phyloP scores from a whole-genome alignment of 2,113 vertebrate genomes.

The Toxotes jaculatrix region DNA sequence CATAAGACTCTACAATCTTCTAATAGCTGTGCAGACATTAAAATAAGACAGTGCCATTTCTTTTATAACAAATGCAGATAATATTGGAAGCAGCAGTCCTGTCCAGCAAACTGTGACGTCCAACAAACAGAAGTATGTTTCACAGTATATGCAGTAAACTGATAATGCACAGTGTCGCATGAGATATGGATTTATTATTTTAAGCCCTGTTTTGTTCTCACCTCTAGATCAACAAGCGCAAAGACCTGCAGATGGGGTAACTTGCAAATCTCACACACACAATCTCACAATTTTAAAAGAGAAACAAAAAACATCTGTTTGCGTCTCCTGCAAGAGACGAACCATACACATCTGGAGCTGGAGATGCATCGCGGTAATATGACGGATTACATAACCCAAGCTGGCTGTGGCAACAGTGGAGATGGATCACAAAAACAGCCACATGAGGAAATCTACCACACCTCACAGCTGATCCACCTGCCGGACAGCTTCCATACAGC shows the following conservation, averaged over 20 bases:
- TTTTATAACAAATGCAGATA: slow-evolving; percentile 1
- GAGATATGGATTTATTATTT: background rate
- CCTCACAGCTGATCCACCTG: background rate
- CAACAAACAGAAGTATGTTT: background rate
- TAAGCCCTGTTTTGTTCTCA: slow-evolving; percentile 18
- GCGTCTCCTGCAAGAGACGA: background rate
- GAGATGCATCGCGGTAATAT: slow-evolving; percentile 12
- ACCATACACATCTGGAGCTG: background rate
- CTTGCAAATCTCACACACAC: background rate
- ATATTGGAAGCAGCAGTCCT: rapidly evolving
- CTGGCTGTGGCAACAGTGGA: background rate
- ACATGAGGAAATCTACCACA: background rate
- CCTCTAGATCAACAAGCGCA: slow-evolving; percentile 2
- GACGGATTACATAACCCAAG: background rate
- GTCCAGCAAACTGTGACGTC: background rate
- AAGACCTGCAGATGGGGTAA: slow-evolving; percentile 38
- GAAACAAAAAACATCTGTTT: background rate
- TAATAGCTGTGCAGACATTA: no score
- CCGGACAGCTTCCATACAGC: slow-evolving; percentile 12
- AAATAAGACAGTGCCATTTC: no score
- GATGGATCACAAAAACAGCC: background rate
- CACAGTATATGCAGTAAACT: background rate
- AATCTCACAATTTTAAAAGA: background rate
- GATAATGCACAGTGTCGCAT: background rate
- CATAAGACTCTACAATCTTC: background rate